Evolutionary conservation across 2,113 vertebrate genomes (phyloP).

Genomic region (Hiodon tergisus): DNA sequence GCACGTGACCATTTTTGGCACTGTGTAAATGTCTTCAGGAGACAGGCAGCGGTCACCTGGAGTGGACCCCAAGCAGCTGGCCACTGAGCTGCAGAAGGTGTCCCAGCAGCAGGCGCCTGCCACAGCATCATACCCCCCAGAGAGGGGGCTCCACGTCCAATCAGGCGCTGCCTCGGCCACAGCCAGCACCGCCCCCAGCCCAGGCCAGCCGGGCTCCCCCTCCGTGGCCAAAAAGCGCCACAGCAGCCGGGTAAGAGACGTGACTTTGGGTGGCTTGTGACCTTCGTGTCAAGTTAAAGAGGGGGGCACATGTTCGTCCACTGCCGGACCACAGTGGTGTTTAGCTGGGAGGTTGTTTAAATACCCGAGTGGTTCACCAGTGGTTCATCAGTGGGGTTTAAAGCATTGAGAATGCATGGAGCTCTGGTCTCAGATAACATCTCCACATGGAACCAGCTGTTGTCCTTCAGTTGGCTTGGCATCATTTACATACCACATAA

Average conservation of each 20-base stretch:
- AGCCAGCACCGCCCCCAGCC: conserved; percentile 79
- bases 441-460: no score
- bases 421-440: no score
- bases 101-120: conserved; percentile 84
- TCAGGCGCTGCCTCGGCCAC: conserved; percentile 74
- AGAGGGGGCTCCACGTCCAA: conserved; percentile 66
- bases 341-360: no score
- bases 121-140: conserved; percentile 59
- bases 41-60: conserved; percentile 89
- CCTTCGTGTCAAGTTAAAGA: not conserved
- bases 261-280: not conserved
- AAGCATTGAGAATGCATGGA: no score
- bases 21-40: conserved; percentile 47
- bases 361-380: no score
- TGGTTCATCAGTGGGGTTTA: no score
- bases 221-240: conserved; percentile 92
- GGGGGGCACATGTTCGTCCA: not conserved
- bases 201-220: conserved; percentile 88
- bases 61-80: conserved; percentile 93
- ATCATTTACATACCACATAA: no score
- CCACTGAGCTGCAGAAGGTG: conserved; percentile 95
- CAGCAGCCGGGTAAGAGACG: conserved; percentile 76
- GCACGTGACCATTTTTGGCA: conserved; percentile 2
- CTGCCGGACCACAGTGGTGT: not conserved
- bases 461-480: no score